phyloP scores from a whole-genome alignment of 2,888 invertebrate genomes.

The Eucriotettix oculatus region DNA sequence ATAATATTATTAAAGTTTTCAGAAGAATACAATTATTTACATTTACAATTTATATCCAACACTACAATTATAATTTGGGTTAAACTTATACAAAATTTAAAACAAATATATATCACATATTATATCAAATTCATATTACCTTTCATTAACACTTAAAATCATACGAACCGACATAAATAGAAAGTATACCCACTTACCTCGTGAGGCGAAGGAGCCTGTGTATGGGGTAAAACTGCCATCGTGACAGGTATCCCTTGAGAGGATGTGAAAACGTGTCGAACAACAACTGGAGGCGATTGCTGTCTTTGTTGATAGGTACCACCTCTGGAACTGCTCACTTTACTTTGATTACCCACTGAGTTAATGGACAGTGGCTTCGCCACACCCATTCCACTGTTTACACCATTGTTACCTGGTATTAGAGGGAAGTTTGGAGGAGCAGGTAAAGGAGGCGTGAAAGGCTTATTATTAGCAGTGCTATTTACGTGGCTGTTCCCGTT shows the following conservation, averaged over 20 bases:
- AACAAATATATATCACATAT: too few relatives aligned
- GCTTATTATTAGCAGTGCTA: conserved; percentile 3
- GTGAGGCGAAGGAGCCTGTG: conserved; percentile 20
- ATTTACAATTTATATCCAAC: too few relatives aligned
- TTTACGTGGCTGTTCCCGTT: conserved; percentile 8
- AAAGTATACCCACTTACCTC: conserved; percentile 12
- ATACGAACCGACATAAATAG: too few relatives aligned
- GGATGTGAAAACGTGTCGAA: conserved; percentile 40
- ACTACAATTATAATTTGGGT: too few relatives aligned
- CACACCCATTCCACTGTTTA: neutral
- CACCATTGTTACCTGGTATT: conserved; percentile 1
- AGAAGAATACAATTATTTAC: too few relatives aligned
- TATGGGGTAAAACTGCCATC: conserved; percentile 33
- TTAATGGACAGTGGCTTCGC: conserved; percentile 25
- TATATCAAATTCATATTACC: too few relatives aligned
- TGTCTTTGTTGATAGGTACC: conserved; percentile 24
- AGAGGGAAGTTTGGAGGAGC: conserved; percentile 18
- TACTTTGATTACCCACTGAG: conserved; percentile 1
- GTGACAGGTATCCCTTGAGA: conserved; percentile 39
- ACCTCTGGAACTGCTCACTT: conserved; percentile 14
- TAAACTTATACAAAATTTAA: too few relatives aligned
- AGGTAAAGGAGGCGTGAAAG: conserved; percentile 26
- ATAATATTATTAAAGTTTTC: too few relatives aligned
- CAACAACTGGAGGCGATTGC: conserved; percentile 41
- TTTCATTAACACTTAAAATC: too few relatives aligned